Percentiles rank a stretch among this genome's conserved stretches.
Conservation (phyloP, 2,113 vertebrate genomes). For the Carassius gibelio region DNA sequence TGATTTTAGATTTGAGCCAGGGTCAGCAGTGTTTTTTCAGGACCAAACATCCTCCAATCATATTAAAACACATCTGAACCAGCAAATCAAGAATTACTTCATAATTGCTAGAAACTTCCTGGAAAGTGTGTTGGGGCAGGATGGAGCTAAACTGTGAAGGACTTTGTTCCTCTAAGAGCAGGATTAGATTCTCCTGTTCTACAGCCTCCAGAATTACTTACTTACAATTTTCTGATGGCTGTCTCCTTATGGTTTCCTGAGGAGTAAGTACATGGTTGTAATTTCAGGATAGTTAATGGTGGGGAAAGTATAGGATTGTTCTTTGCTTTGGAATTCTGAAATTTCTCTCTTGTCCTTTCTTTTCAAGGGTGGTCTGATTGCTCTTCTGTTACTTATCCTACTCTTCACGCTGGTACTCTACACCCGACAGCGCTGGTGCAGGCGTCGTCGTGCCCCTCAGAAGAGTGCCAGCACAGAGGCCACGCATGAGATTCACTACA, state of each 20-base stretch:
- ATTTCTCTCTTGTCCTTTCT: constrained; percentile 8
- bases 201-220: too few relatives aligned
- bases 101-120: not conserved
- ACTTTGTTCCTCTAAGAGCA: too few relatives aligned
- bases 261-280: not conserved
- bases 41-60: not conserved
- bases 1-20: too few relatives aligned
- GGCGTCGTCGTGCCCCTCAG: constrained; percentile 88
- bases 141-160: too few relatives aligned
- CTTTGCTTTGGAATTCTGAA: not conserved
- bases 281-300: not conserved
- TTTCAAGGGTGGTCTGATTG: constrained; percentile 91
- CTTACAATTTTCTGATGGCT: not conserved
- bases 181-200: too few relatives aligned
- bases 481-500: constrained; percentile 98
- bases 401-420: constrained; percentile 93
- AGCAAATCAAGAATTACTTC: not conserved
- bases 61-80: not conserved
- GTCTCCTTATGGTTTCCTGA: not conserved
- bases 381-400: constrained; percentile 88
- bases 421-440: constrained; percentile 92
- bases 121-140: too few relatives aligned
- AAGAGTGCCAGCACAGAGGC: constrained; percentile 98
- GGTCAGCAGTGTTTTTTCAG: too few relatives aligned
- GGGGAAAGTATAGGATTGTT: not conserved